Evolutionary conservation across 2,113 vertebrate species (phyloP).

Genomic region (Lepisosteus osseus): DNA sequence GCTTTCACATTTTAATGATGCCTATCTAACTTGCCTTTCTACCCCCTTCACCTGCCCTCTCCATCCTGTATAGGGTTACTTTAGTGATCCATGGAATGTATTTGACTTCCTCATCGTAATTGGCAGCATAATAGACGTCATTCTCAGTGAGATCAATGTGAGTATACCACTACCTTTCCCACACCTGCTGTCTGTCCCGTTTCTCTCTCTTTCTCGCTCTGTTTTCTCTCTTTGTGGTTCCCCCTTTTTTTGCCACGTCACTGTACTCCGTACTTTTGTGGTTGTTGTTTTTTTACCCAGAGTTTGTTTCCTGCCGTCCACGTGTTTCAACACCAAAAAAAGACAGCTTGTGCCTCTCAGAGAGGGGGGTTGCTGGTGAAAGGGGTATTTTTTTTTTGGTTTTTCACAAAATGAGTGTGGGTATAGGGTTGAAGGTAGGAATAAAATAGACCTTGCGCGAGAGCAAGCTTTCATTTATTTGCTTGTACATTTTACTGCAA

Average conservation of each 20-base stretch:
- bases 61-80: constrained; percentile 98
- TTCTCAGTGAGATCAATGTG: constrained; percentile 99
- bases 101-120: constrained; percentile 99
- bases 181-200: constrained; percentile 39
- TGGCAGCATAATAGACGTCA: constrained; percentile 99
- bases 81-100: constrained; percentile 99
- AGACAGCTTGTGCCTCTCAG: neutral
- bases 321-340: constrained; percentile 10
- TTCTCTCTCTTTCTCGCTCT: constrained; percentile 45
- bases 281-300: constrained; percentile 37
- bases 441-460: constrained; percentile 25
- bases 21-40: constrained; percentile 98
- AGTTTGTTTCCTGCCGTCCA: constrained; percentile 17
- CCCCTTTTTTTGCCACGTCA: constrained; percentile 66
- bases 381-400: constrained; percentile 19
- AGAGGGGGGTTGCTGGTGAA: constrained; percentile 12
- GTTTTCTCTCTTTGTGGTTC: constrained; percentile 57
- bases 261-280: constrained; percentile 35
- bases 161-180: constrained; percentile 82
- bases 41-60: constrained; percentile 82
- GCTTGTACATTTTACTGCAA: constrained; percentile 14
- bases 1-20: constrained; percentile 46
- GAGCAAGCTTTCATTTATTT: constrained; percentile 18
- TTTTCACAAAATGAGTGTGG: constrained; percentile 9
- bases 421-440: constrained; percentile 31